Evolutionary conservation across 2,888 invertebrate species (phyloP).

Genomic region (Drosophila gaucha): DNA sequence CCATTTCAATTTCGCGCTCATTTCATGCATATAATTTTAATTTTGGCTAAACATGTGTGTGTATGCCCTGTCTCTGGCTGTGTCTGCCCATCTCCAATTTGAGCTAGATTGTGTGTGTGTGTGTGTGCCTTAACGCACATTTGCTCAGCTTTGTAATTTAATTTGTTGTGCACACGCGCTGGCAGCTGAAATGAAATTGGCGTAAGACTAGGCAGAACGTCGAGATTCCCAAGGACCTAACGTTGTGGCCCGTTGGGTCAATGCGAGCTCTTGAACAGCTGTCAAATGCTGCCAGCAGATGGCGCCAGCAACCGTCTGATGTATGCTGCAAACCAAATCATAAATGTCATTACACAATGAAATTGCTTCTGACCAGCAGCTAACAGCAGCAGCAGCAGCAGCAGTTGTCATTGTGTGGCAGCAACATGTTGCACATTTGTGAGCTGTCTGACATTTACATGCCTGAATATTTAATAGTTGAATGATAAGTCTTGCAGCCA

Average conservation of each 20-base stretch:
- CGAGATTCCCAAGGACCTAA: constrained; percentile 20
- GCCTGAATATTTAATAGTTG: neutral
- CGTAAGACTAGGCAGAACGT: constrained; percentile 20
- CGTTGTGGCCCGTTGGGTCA: constrained; percentile 18
- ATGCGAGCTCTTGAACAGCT: constrained; percentile 52
- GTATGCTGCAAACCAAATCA: constrained; percentile 61
- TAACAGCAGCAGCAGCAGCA: constrained; percentile 14
- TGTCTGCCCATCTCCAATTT: constrained; percentile 1
- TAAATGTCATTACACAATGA: constrained; percentile 66
- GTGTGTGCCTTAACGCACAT: constrained; percentile 45
- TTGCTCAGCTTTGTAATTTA: constrained; percentile 67
- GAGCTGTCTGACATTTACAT: neutral
- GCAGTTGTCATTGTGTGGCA: too few relatives aligned
- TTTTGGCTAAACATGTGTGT: constrained; percentile 55
- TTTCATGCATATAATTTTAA: constrained; percentile 79
- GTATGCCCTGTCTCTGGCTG: too few relatives aligned
- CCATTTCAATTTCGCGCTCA: constrained; percentile 78
- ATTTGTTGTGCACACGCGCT: constrained; percentile 56
- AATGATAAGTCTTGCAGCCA: too few relatives aligned
- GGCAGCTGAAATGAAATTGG: constrained; percentile 50
- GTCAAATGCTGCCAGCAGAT: constrained; percentile 57
- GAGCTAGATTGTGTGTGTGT: constrained; percentile 6
- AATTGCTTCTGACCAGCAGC: constrained; percentile 25
- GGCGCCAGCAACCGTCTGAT: constrained; percentile 21
- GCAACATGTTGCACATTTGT: constrained; percentile 39